Evolutionary conservation across 2,888 invertebrate species (phyloP), one percentile per base, ranked within the genome.

Genomic region (Ophion obscuratus): DNA sequence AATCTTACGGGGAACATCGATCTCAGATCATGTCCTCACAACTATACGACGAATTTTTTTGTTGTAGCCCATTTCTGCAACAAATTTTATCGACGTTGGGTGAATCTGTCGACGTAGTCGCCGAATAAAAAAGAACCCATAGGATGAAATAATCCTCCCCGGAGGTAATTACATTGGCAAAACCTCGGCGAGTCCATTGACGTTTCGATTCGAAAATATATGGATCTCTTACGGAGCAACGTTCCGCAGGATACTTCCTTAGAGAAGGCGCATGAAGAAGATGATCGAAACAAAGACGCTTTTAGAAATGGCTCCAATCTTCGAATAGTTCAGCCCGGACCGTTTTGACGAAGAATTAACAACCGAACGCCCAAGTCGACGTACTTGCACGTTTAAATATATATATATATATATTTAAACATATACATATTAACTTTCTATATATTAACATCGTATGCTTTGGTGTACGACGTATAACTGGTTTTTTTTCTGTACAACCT

Each of bases 71-170:
- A 14, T 53, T 53, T 53, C 2, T 53, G 3, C 14, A 17, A 53
- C 0, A 4, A 53, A 4, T 2, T 17, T 17, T 0, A 4, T 2
- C 3, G 17, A 3, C 0, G 0, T 24, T 1, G 24, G 24, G 24
- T 24, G 1, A 24, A 24, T 1, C 24, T 24, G 1, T 1, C 24
- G 24, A 1, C 24, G 1, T 1, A 24, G 1, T 2, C 24, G 24
- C 1, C 24, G 1, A 1, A 1, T 24, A 10, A 47, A 47, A 47
- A 47, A 14, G 10, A 11, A 14, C 17, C 53, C 0, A 17, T 5
- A 2, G 53, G 3, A 1, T 53, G 14, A 53, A 40, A 53, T 4
- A 14, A 53, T 14, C 17, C 17, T 5, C 53, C 53, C 14, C 17
- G 53, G 17, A 17, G 11, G 14, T 53, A 5, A 53, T 53, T 53